Evolutionary conservation across 2,888 invertebrate species (phyloP).

Genomic region (Uropetala carovei): DNA sequence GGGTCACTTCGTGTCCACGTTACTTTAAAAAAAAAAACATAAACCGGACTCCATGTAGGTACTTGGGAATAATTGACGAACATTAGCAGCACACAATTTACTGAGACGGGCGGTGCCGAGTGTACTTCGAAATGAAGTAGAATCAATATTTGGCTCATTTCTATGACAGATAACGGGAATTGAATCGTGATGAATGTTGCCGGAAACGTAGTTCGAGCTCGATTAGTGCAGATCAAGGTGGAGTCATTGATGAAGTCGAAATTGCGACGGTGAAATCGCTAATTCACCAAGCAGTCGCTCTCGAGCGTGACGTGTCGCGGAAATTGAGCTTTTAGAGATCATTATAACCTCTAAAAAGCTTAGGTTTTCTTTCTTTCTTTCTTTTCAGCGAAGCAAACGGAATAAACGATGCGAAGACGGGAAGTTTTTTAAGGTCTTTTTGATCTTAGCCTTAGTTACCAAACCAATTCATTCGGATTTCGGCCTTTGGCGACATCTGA

Average conservation of each 20-base stretch:
- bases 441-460: no score
- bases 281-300: not conserved
- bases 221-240: constrained; percentile 9
- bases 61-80: not conserved
- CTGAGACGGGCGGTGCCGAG: not conserved
- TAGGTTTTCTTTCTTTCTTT: not conserved
- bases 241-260: not conserved
- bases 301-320: not conserved
- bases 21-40: no score
- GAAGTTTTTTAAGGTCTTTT: no score
- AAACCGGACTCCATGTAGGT: not conserved
- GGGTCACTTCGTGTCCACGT: no score
- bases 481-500: no score
- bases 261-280: constrained; percentile 6
- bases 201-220: not conserved
- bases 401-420: no score
- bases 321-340: not conserved
- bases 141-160: not conserved
- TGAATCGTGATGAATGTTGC: constrained; percentile 14
- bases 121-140: not conserved
- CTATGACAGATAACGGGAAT: not conserved
- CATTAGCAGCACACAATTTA: not conserved
- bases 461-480: no score
- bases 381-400: not conserved
- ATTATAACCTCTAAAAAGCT: not conserved